Conservation (phyloP, 64 coral and sea anemone species). For the Astreopora myriophthalma region DNA sequence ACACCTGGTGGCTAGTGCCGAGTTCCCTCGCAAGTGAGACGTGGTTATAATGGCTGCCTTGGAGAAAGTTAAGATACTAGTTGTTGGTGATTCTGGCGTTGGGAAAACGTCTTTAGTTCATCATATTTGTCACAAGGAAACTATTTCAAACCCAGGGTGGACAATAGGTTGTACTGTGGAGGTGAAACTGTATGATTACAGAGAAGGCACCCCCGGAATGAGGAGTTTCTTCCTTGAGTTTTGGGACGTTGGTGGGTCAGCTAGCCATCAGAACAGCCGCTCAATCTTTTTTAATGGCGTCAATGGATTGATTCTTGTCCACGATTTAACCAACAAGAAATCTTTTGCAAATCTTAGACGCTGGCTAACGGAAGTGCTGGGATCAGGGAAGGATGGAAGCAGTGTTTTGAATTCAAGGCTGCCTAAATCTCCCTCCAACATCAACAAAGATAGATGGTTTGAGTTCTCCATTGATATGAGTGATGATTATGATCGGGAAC, state of each 20-base stretch:
- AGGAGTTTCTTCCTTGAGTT: slow-evolving; percentile 96
- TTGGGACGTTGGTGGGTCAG: slow-evolving; percentile 96
- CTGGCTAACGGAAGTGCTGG: slow-evolving; percentile 91
- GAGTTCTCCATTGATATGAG: slow-evolving; percentile 74
- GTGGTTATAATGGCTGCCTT: slow-evolving; percentile 88
- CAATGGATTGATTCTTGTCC: slow-evolving; percentile 96
- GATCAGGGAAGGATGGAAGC: slow-evolving; percentile 72
- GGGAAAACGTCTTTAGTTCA: slow-evolving; percentile 98
- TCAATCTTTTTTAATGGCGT: slow-evolving; percentile 93
- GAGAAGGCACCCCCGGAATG: slow-evolving; percentile 74
- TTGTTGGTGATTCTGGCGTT: slow-evolving; percentile 97
- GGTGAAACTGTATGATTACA: slow-evolving; percentile 93
- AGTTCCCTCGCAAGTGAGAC: background rate
- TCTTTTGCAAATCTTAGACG: slow-evolving; percentile 90
- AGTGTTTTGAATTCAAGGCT: slow-evolving; percentile 9
- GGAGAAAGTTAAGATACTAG: slow-evolving; percentile 88
- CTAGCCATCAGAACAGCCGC: slow-evolving; percentile 86
- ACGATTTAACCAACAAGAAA: slow-evolving; percentile 98
- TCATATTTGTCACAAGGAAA: slow-evolving; percentile 91
- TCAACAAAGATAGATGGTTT: slow-evolving; percentile 72
- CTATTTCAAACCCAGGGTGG: slow-evolving; percentile 78
- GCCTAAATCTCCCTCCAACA: background rate
- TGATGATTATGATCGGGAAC: slow-evolving; percentile 93
- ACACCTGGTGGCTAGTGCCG: background rate
- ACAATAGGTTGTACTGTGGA: slow-evolving; percentile 86